Conservation (phyloP, 1,140 invertebrate genomes). For the Sarcophaga bullata region DNA sequence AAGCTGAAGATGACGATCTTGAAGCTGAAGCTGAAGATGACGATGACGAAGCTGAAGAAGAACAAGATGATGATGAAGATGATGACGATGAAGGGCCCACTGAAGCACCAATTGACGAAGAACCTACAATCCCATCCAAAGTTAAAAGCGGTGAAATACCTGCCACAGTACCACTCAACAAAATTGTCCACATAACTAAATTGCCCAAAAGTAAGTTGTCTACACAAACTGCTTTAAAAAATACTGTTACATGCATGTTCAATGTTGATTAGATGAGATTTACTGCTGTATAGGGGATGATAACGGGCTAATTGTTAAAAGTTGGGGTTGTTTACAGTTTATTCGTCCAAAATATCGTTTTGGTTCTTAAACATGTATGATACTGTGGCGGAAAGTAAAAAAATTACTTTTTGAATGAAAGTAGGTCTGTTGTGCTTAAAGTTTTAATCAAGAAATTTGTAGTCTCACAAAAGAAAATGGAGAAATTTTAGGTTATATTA, state of each 20-base stretch:
- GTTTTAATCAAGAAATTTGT: too few species aligned
- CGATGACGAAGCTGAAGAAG: background rate
- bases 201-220: constrained; percentile 50
- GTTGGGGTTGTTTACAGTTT: too few species aligned
- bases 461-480: too few species aligned
- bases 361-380: too few species aligned
- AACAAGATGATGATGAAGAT: constrained; percentile 45
- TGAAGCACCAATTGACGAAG: constrained; percentile 23
- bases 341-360: too few species aligned
- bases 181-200: constrained; percentile 45
- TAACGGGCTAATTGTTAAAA: too few species aligned
- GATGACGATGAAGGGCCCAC: constrained; percentile 30
- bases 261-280: background rate
- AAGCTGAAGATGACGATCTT: constrained; percentile 7
- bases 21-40: constrained; percentile 36
- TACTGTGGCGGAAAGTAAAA: background rate
- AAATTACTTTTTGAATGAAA: background rate
- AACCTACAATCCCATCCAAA: background rate
- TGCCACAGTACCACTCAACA: constrained; percentile 43
- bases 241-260: background rate
- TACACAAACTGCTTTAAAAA: too few species aligned
- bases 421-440: background rate
- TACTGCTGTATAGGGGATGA: background rate
- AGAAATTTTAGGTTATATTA: too few species aligned
- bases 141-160: constrained; percentile 45